Conservation (phyloP, 2,888 invertebrate genomes). For the Stenolophus ochropezus region DNA sequence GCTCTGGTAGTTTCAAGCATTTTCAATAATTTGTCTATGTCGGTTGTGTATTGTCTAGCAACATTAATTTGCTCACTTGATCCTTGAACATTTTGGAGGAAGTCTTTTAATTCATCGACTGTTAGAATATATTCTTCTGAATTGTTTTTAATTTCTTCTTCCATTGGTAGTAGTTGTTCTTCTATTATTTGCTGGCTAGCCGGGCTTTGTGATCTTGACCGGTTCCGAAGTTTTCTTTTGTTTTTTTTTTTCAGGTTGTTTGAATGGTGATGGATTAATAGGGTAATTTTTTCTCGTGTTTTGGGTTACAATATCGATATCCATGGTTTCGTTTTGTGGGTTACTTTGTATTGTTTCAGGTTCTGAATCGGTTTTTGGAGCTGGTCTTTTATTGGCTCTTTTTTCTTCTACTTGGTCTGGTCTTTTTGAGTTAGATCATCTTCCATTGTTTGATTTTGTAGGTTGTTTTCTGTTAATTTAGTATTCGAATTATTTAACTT, state of each 20-base stretch:
- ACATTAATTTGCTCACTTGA: constrained; percentile 11
- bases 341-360: not conserved
- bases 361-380: constrained; percentile 7
- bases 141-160: constrained; percentile 4
- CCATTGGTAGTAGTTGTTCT: not conserved
- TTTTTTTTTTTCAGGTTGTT: not conserved
- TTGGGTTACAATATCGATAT: not conserved
- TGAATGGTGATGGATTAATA: not conserved
- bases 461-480: not conserved
- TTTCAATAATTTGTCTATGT: not conserved
- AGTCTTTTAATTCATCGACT: constrained; percentile 7
- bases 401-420: not conserved
- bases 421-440: not conserved
- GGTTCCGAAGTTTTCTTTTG: not conserved
- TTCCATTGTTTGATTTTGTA: not conserved
- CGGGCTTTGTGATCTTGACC: constrained; percentile 9
- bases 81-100: constrained; percentile 25
- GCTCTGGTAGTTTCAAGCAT: not conserved
- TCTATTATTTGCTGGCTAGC: not conserved
- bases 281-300: not conserved
- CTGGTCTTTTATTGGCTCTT: constrained; percentile 1
- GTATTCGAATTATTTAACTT: not conserved
- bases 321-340: not conserved
- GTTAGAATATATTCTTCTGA: constrained; percentile 11
- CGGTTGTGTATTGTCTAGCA: constrained; percentile 31